Evolutionary conservation across 1,140 invertebrate species (phyloP).

Genomic region (Berghia stephanieae): DNA sequence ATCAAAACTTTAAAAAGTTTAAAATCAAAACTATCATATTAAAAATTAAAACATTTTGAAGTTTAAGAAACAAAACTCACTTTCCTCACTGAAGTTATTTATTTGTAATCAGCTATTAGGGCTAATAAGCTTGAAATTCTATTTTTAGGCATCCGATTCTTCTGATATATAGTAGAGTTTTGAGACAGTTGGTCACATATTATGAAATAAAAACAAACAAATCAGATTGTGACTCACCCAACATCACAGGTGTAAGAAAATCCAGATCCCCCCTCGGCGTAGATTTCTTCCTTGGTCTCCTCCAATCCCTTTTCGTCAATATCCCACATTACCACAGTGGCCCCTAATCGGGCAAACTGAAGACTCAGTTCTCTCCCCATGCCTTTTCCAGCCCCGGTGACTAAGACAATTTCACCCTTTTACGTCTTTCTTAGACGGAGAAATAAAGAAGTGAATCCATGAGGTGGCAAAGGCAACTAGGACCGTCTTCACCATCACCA

Average conservation of each 20-base stretch:
- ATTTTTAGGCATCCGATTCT: no score
- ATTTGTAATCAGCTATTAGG: no score
- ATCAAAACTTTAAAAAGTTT: no score
- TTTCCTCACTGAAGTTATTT: no score
- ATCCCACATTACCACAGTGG: conserved; percentile 89
- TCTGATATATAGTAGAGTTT: no score
- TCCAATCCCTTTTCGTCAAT: conserved; percentile 82
- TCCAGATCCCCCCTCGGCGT: conserved; percentile 73
- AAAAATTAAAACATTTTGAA: no score
- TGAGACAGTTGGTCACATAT: no score
- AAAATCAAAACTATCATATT: no score
- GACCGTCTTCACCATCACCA: conserved; percentile 45
- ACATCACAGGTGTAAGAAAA: conserved; percentile 72
- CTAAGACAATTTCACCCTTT: conserved; percentile 83
- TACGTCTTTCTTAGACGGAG: conserved; percentile 67
- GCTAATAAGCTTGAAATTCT: no score
- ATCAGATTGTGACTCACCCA: conserved; percentile 39
- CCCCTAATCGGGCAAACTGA: conserved; percentile 81
- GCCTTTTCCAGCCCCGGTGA: conserved; percentile 83
- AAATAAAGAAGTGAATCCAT: conserved; percentile 49
- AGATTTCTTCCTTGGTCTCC: conserved; percentile 76
- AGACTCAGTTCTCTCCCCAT: conserved; percentile 83
- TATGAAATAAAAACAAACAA: no score
- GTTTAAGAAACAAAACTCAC: no score
- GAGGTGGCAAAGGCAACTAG: conserved; percentile 43